These are phyloP conservation scores for Pseudorhombus dupliciocellatus DNA, from an alignment of 2,113 vertebrate genomes.

Conservation along the genomic window DNA sequence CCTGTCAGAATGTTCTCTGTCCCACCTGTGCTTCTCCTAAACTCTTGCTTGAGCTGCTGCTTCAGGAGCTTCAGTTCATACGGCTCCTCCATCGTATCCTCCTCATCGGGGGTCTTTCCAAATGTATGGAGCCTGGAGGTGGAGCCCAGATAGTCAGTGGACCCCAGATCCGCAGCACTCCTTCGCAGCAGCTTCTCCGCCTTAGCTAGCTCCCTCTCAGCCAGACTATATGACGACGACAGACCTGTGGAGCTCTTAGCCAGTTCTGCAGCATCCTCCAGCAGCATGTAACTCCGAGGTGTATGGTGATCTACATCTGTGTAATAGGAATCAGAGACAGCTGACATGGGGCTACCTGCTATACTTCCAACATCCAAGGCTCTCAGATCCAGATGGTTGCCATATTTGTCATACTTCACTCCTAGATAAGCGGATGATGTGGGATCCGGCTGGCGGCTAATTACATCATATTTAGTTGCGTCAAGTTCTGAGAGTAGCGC, in stretches of 20 bases:
- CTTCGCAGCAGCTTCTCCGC: constrained; percentile 89
- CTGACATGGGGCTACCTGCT: constrained; percentile 92
- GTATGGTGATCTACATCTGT: constrained; percentile 93
- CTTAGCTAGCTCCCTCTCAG: constrained; percentile 94
- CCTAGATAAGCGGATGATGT: constrained; percentile 89
- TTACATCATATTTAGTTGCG: constrained; percentile 94
- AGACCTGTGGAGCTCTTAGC: constrained; percentile 87
- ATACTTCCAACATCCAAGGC: constrained; percentile 91
- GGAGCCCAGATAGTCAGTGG: constrained; percentile 92
- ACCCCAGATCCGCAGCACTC: constrained; percentile 86
- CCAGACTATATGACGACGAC: constrained; percentile 90
- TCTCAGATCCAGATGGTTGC: constrained; percentile 91
- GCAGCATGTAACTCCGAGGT: constrained; percentile 90
- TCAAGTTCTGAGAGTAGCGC: constrained; percentile 90
- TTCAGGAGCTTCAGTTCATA: constrained; percentile 97
- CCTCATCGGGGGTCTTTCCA: constrained; percentile 94
- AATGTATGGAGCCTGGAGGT: constrained; percentile 91
- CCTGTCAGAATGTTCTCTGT: constrained; percentile 90
- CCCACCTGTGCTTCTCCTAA: constrained; percentile 92
- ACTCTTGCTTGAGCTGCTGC: constrained; percentile 98
- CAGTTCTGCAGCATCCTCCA: constrained; percentile 96
- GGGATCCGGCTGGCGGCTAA: constrained; percentile 90
- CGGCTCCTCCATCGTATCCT: constrained; percentile 97
- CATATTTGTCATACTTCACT: constrained; percentile 95
- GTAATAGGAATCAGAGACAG: constrained; percentile 95